Percentiles rank a stretch among this genome's conserved stretches.
These are phyloP conservation scores for Darwinula stevensoni DNA, from an alignment of 2,888 invertebrate genomes.

Conservation along the genomic window DNA sequence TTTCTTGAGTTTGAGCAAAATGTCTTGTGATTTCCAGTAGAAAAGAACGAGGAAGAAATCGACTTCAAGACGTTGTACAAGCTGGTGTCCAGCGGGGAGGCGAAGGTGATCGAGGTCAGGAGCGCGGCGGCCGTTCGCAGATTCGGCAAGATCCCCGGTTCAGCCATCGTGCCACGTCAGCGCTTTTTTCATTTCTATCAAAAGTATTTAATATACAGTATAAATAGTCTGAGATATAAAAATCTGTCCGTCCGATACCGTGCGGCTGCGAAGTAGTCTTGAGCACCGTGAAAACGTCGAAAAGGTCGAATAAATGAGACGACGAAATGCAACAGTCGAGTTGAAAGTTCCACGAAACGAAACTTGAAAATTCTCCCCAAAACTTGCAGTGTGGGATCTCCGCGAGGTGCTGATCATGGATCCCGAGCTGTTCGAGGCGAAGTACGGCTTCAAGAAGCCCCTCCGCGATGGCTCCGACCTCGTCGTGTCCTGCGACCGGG, in stretches of 20 bases:
- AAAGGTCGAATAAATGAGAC: no score
- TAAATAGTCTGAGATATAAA: no score
- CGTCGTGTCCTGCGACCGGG: neutral
- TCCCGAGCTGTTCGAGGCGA: neutral
- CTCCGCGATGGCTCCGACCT: neutral
- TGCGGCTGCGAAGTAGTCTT: no score
- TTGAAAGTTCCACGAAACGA: no score
- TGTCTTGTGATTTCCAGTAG: no score
- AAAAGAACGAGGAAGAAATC: neutral
- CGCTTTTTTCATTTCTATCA: no score
- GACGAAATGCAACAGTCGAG: no score
- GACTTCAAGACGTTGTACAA: neutral
- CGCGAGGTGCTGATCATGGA: neutral
- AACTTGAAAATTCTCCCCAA: neutral
- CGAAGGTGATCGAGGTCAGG: neutral
- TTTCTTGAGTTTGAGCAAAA: no score
- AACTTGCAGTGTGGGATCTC: neutral
- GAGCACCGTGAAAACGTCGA: no score
- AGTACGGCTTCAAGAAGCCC: slow-evolving; percentile 1
- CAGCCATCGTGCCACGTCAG: neutral
- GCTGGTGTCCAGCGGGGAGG: neutral
- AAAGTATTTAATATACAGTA: no score
- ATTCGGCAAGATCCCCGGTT: neutral
- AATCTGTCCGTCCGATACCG: no score
- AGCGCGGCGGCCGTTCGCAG: neutral